Base-by-base conservation (phyloP, 2,888 invertebrate species). In the Polydrusus tereticollis region DNA sequence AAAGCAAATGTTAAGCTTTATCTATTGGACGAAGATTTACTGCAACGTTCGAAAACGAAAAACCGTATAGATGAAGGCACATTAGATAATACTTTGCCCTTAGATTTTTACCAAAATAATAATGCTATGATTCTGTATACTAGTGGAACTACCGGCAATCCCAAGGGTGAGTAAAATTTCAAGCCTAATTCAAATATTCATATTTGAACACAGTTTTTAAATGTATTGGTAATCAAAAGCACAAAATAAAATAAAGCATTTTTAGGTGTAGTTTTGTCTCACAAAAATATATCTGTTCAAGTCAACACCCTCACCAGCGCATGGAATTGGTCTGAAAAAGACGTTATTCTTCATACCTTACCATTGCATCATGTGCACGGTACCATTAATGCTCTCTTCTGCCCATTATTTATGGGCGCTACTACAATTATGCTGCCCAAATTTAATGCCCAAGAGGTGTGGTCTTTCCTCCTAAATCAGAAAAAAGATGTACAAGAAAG, bases 311-410 rank as follows among this genome's bases (percentile, higher is more conserved):
- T 94, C 66, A 88, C 91, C 57, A 82, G 87, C 0, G 92, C 93
- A 0, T 97, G 96, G 96, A 89, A 90, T 77, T 90, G 92, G 86
- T 86, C 87, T 0, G 84, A 87, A 10, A 87, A 86, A 33, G 97
- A 97, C 80, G 90, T 91, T 2, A 89, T 96, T 36, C 86, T 97
- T 8, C 95, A 96, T 81, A 88, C 93, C 0, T 83, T 96, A 14
- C 96, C 97, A 0, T 85, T 96, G 29, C 92, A 96, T 83, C 96
- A 96, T 80, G 91, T 94, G 63, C 95, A 96, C 81, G 95, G 96
- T 0, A 91, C 94, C 74, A 89, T 96, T 10, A 96, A 95, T 82
- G 94, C 92, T 0, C 86, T 96, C 62, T 86, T 94, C 72, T 92
- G 93, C 0, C 92, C 95, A 0, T 85, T 97, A 1, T 89, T 90